phyloP scores from a whole-genome alignment of 2,888 invertebrate genomes.

The Oligia latruncula region DNA sequence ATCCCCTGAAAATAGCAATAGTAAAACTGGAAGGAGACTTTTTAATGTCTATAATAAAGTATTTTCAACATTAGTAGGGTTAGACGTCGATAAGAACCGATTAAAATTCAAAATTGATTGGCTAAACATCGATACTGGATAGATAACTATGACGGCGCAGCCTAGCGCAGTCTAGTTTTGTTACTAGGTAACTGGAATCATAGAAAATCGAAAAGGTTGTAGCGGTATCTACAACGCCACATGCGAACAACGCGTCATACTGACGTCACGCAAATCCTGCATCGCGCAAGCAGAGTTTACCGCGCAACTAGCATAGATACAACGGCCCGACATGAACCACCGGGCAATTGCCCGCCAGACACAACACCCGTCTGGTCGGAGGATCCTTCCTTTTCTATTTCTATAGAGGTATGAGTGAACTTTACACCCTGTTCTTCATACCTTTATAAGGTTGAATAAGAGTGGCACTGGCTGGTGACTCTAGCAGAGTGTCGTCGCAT shows the following conservation, averaged over 20 bases:
- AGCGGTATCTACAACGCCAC: too few species aligned
- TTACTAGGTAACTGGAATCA: not conserved
- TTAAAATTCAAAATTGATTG: not conserved
- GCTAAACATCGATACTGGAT: not conserved
- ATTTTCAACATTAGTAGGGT: not conserved
- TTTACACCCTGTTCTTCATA: too few species aligned
- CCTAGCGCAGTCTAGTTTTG: not conserved
- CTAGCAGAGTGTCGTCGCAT: not conserved
- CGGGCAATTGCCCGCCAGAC: too few species aligned
- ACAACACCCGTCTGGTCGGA: too few species aligned
- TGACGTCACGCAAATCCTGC: too few species aligned
- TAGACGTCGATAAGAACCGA: not conserved
- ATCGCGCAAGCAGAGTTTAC: too few species aligned
- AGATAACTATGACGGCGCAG: not conserved
- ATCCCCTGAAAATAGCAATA: constrained; percentile 23
- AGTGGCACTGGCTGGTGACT: not conserved
- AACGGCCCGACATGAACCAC: too few species aligned
- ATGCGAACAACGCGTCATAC: too few species aligned
- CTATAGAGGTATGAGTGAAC: too few species aligned
- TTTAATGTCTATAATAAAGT: not conserved
- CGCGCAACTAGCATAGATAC: too few species aligned
- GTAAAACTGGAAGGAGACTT: constrained; percentile 5
- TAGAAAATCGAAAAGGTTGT: not conserved
- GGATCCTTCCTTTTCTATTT: too few species aligned
- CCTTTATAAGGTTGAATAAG: not conserved